Percentiles rank a stretch among this genome's conserved stretches.
phyloP scores from a whole-genome alignment of 2,113 vertebrate genomes.

The Gambusia holbrooki region DNA sequence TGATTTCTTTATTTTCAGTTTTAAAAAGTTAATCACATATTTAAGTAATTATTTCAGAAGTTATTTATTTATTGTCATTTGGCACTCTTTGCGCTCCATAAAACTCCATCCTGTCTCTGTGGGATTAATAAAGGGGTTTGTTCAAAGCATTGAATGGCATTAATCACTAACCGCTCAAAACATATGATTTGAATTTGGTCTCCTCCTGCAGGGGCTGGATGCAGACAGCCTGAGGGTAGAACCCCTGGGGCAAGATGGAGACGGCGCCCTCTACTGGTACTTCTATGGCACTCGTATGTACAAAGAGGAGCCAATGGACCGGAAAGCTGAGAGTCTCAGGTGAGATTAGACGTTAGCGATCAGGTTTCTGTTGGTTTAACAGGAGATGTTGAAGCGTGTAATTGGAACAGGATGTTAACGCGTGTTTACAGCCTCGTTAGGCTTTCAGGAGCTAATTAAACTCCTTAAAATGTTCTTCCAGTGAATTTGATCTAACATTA shows the following conservation, averaged over 20 bases:
- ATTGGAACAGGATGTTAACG: slow-evolving; percentile 5
- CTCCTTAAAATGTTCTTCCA: slow-evolving; percentile 3
- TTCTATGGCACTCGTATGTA: slow-evolving; percentile 98
- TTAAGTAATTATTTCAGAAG: too few relatives aligned
- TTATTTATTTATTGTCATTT: too few relatives aligned
- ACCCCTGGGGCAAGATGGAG: slow-evolving; percentile 92
- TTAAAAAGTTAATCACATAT: too few relatives aligned
- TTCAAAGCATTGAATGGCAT: slow-evolving; percentile 35
- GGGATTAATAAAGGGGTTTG: slow-evolving; percentile 1
- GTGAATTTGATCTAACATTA: slow-evolving; percentile 64
- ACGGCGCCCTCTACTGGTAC: slow-evolving; percentile 97
- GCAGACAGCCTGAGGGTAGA: slow-evolving; percentile 96
- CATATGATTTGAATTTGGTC: slow-evolving; percentile 22
- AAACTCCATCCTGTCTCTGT: not conserved
- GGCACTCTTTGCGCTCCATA: not conserved
- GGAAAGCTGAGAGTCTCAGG: slow-evolving; percentile 81
- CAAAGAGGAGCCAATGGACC: slow-evolving; percentile 88
- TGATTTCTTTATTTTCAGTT: not conserved
- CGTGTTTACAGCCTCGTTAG: slow-evolving; percentile 21
- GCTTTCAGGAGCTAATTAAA: slow-evolving; percentile 36
- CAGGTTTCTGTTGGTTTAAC: not conserved
- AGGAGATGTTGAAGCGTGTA: not conserved
- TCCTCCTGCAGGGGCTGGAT: slow-evolving; percentile 86
- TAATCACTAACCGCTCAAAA: slow-evolving; percentile 29
- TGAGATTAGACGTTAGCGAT: slow-evolving; percentile 51